Conservation (phyloP, 2,797 vertebrate genomes). For the Tokudaia muenninki region DNA sequence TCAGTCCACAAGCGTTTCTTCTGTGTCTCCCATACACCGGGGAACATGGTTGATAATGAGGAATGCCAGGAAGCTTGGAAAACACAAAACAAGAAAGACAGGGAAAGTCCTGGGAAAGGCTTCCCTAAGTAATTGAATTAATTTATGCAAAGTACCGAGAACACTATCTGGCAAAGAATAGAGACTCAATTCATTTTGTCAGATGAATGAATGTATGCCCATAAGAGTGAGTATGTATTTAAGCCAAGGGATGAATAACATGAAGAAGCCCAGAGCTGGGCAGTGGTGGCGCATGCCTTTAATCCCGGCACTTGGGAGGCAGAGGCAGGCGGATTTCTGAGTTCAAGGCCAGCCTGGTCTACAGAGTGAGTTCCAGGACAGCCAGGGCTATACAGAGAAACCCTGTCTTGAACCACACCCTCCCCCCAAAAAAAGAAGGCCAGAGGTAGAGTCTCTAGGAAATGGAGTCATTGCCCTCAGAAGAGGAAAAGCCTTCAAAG, state of each 20-base stretch:
- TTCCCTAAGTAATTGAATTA: neutral
- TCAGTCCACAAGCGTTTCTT: conserved; percentile 36
- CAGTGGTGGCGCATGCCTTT: no score
- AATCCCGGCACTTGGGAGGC: no score
- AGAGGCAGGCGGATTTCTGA: no score
- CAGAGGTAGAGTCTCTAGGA: neutral
- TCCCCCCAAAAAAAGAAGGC: neutral
- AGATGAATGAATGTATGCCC: neutral
- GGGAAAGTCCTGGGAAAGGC: neutral
- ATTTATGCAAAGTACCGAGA: neutral
- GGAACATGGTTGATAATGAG: neutral
- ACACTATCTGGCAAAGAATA: neutral
- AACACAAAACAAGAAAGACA: neutral
- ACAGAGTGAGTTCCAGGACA: no score
- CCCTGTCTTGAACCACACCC: no score
- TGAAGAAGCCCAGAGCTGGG: neutral
- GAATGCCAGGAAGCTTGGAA: neutral
- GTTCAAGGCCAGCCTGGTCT: no score
- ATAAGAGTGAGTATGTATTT: neutral
- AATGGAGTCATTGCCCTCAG: neutral
- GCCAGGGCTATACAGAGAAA: no score
- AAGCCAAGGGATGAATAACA: neutral
- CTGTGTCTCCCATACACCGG: neutral
- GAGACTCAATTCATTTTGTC: neutral
- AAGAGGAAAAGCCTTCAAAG: neutral